Evolutionary conservation across 2,113 vertebrate genomes (phyloP).

Genomic region (Nerophis lumbriciformis): DNA sequence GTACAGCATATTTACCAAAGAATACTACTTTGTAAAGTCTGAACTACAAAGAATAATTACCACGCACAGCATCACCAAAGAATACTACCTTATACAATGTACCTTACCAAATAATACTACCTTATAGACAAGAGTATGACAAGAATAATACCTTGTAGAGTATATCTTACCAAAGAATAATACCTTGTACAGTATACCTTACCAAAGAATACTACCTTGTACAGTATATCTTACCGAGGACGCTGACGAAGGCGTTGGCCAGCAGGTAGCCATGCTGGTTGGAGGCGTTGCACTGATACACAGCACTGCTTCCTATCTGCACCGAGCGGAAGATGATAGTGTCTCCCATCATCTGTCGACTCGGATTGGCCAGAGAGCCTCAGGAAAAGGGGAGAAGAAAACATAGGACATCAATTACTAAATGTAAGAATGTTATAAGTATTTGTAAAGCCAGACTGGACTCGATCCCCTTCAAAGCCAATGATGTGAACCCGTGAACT

Average conservation of each 20-base stretch:
- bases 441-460: neutral
- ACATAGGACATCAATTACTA: neutral
- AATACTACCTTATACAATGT: too few species aligned
- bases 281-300: constrained; percentile 97
- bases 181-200: too few species aligned
- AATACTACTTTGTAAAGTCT: too few species aligned
- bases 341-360: constrained; percentile 81
- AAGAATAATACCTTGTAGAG: too few species aligned
- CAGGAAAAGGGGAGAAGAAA: fast-evolving
- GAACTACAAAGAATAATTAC: too few species aligned
- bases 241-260: constrained; percentile 90
- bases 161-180: too few species aligned
- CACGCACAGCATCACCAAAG: too few species aligned
- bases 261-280: constrained; percentile 93
- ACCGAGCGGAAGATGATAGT: constrained; percentile 90
- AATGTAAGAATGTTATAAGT: neutral
- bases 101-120: too few species aligned
- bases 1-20: too few species aligned
- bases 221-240: constrained; percentile 74
- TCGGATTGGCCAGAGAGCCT: constrained; percentile 76
- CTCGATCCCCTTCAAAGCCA: neutral
- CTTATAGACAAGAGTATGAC: too few species aligned
- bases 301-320: constrained; percentile 87
- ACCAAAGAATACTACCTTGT: too few species aligned
- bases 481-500: neutral